phyloP scores from a whole-genome alignment of 2,113 vertebrate genomes.

The Cyanistes caeruleus region DNA sequence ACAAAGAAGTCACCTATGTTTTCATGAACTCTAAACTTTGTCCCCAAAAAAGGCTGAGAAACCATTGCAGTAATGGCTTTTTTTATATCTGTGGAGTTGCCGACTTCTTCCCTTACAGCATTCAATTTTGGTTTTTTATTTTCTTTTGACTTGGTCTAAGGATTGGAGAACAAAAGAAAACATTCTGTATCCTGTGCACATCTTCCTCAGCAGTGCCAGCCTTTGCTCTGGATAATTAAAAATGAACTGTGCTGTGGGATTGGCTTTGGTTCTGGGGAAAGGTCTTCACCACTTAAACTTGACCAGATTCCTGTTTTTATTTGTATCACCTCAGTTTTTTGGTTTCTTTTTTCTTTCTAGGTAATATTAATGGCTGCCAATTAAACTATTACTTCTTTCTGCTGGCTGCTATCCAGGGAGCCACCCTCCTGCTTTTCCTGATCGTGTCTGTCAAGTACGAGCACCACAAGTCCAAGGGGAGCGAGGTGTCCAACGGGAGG shows the following conservation, averaged over 20 bases:
- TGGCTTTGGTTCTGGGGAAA: neutral
- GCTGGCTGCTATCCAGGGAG: constrained; percentile 91
- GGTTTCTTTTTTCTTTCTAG: constrained; percentile 64
- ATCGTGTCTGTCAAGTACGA: constrained; percentile 91
- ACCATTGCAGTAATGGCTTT: neutral
- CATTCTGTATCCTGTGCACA: neutral
- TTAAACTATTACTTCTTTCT: constrained; percentile 97
- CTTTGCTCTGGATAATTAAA: neutral
- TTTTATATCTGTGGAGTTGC: neutral
- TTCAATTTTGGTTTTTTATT: neutral
- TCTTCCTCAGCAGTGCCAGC: neutral
- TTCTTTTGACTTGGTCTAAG: neutral
- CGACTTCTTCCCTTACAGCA: neutral
- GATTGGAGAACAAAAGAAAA: neutral
- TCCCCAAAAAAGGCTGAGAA: neutral
- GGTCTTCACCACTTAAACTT: neutral
- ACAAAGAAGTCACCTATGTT: neutral
- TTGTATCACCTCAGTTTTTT: neutral
- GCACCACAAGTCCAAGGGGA: constrained; percentile 65
- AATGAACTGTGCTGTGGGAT: neutral
- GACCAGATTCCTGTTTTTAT: neutral
- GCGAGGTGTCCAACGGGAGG: constrained; percentile 26
- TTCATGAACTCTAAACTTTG: neutral
- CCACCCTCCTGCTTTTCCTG: constrained; percentile 91
- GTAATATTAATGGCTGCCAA: constrained; percentile 92